Evolutionary conservation across 2,888 invertebrate species (phyloP).

Genomic region (Chironomus tentans): DNA sequence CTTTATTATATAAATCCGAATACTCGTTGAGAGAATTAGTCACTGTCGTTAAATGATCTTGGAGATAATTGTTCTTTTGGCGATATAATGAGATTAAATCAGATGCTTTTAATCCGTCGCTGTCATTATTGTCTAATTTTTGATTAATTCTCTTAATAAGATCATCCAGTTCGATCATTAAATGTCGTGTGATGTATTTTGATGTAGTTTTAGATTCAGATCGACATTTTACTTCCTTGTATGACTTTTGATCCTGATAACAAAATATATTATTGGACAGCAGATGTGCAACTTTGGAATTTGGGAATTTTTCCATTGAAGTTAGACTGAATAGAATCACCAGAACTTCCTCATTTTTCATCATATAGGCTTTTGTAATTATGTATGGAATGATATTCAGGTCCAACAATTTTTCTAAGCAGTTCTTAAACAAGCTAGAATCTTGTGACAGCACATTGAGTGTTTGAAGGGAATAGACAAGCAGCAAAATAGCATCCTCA

Average conservation of each 20-base stretch:
- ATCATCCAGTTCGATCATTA: not conserved
- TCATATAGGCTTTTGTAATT: not conserved
- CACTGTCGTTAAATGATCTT: not conserved
- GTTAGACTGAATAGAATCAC: not conserved
- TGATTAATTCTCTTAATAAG: slow-evolving; percentile 9
- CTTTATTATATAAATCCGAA: not conserved
- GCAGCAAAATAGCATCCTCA: not conserved
- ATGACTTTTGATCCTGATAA: not conserved
- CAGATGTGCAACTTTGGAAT: not conserved
- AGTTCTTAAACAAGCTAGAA: not conserved
- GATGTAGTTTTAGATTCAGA: not conserved
- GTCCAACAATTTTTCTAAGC: not conserved
- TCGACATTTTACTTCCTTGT: not conserved
- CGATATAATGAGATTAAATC: slow-evolving; percentile 8
- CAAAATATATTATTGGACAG: not conserved
- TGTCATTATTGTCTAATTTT: slow-evolving; percentile 9
- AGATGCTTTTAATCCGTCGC: not conserved
- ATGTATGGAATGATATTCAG: not conserved
- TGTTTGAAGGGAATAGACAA: not conserved
- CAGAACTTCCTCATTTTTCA: not conserved
- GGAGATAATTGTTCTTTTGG: not conserved
- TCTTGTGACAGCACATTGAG: not conserved
- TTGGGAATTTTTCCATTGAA: not conserved
- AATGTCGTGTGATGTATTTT: not conserved
- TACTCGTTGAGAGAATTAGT: not conserved